These are phyloP conservation scores for Cebus imitator DNA, from an alignment of 2,113 vertebrate species.

Conservation along the genomic window DNA sequence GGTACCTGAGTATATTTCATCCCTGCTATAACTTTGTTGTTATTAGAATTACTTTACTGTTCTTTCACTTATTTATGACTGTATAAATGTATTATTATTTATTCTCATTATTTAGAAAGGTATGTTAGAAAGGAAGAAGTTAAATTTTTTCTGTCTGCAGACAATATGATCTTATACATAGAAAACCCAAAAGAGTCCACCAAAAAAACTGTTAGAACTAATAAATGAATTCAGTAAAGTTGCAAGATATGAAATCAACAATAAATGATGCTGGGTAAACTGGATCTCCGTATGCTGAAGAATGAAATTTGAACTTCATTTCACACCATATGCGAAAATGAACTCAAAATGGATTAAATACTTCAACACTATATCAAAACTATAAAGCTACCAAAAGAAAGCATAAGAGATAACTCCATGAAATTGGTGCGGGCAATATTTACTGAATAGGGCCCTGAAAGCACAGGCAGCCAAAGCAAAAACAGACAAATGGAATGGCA, in stretches of 20 bases:
- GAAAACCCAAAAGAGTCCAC: not conserved
- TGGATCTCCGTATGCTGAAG: not conserved
- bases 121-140: not conserved
- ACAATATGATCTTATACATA: not conserved
- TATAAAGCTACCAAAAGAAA: not conserved
- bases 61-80: not conserved
- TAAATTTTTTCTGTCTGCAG: not conserved
- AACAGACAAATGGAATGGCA: not conserved
- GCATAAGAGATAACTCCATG: no score
- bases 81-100: not conserved
- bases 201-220: not conserved
- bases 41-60: not conserved
- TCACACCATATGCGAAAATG: not conserved
- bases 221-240: not conserved
- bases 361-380: not conserved
- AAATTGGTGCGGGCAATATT: not conserved
- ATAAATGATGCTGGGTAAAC: not conserved
- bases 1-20: not conserved
- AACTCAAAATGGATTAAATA: not conserved
- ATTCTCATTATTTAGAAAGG: not conserved
- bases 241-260: not conserved
- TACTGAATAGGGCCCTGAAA: not conserved
- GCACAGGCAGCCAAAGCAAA: not conserved
- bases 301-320: not conserved
- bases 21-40: not conserved